Base-by-base conservation (phyloP, 2,888 invertebrate genomes). In the Tetramorium bicarinatum region DNA sequence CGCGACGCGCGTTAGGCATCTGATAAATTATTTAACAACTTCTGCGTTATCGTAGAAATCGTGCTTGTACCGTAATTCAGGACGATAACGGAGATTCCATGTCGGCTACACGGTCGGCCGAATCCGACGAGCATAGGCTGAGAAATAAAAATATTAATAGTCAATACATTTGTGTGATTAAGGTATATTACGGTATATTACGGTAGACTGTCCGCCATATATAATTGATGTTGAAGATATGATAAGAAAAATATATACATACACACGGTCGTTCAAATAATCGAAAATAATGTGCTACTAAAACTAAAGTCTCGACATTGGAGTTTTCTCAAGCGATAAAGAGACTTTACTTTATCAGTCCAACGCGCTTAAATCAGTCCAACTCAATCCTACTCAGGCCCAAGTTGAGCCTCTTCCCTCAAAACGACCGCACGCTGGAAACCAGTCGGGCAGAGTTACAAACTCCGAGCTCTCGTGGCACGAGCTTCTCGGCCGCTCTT, bases 401-500 rank as follows among this genome's bases (percentile, higher is more conserved):
- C 59, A 9, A 8, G 59, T 49, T 38, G 47, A 34, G 7, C 2
- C 44, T 71, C 18, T 71, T 29, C 47, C 18, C 25, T 8, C 25
- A 21, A 76, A 56, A 59, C 21, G 54, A 66, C n/a, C 66, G 54
- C 34, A 15, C 62, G 81, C 21, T 47, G 56, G 69, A 54, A 61
- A 54, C 62, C 62, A 52, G 64, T 81, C 79, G 44, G 34, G 72
- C 74, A 29, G 59, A 72, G 64, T 72, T 56, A 54, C 80, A 87
- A 84, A 88, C 84, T 62, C 66, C 75, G 80, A 75, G 66, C 76
- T 81, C 69, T 56, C 52, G 38, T 72, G 87, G 89, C 89, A 87
- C 89, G 88, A 88, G 88, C 87, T 88, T 87, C 89, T 88, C 83
- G 77, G 83, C 74, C 67, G 77, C 25, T 77, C 86, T 86, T 47